Evolutionary conservation across 2,888 invertebrate genomes (phyloP).

Genomic region (Teleogryllus oceanicus): DNA sequence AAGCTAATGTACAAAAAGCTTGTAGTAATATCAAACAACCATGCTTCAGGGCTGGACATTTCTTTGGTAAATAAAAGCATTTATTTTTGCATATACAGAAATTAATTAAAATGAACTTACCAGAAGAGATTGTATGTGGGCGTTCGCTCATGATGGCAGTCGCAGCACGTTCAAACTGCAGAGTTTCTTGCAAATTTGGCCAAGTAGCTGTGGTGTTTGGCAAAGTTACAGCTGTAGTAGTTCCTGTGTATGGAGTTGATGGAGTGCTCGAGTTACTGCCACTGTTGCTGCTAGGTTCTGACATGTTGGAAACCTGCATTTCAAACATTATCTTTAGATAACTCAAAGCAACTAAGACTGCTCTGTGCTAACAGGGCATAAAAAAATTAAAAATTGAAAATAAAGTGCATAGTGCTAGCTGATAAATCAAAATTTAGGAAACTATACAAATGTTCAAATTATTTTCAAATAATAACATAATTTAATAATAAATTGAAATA

Average conservation of each 20-base stretch:
- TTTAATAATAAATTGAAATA: too few relatives aligned
- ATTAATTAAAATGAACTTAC: slow-evolving; percentile 45
- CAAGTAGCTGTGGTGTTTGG: slow-evolving; percentile 53
- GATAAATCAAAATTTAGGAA: background rate
- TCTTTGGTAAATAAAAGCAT: too few relatives aligned
- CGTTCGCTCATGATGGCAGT: slow-evolving; percentile 73
- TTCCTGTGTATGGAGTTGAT: slow-evolving; percentile 44
- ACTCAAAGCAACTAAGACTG: background rate
- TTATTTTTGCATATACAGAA: too few relatives aligned
- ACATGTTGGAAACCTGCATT: slow-evolving; percentile 55
- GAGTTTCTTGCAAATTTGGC: slow-evolving; percentile 73
- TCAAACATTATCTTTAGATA: slow-evolving; percentile 27
- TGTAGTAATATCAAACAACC: too few relatives aligned
- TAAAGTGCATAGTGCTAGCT: background rate
- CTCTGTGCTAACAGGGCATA: too few relatives aligned
- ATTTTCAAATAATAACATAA: too few relatives aligned
- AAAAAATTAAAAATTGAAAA: background rate
- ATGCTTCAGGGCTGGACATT: too few relatives aligned
- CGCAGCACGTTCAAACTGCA: slow-evolving; percentile 70
- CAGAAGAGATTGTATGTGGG: slow-evolving; percentile 90
- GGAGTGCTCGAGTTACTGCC: slow-evolving; percentile 52
- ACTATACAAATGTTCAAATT: too few relatives aligned
- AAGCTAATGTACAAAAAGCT: too few relatives aligned
- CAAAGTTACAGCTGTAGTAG: slow-evolving; percentile 40
- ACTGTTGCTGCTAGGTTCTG: slow-evolving; percentile 50